Evolutionary conservation across 2,888 invertebrate genomes (phyloP), one percentile per base, ranked within the genome.

Genomic region (Caenorhabditis sp.): DNA sequence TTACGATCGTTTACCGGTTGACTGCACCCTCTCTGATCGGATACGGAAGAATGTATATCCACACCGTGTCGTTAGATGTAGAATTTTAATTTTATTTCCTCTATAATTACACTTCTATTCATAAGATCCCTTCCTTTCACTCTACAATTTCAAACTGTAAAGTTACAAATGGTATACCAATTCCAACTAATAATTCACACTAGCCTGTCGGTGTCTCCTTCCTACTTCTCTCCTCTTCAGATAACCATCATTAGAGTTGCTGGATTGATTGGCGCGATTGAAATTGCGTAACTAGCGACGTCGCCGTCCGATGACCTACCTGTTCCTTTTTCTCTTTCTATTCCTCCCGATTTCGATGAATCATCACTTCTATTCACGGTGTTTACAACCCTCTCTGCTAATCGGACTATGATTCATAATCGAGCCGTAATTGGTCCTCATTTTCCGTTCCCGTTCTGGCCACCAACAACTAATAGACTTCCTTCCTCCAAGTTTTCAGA

Each of bases 381-480:
- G 74, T 74, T 74, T 74, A 74, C 74, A 50, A 37, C 65, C 56
- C 15, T 20, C 44, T n/a, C 47, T 47, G 74, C 74, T 74, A 74
- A 72, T 72, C 72, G 72, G 24, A 69, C 62, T 55, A 58, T 74
- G 74, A 58, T 32, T 74, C 64, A 69, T 58, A 60, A 60, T 56
- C 44, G 35, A 28, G 20, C 22, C 26, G 22, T 70, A 61, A 62
- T 62, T 61, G 70, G 37, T 53, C 56, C 28, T 28, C 11, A 37
- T 56, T 26, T 50, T 26, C 13, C 32, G 9, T 32, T 32, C 32
- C 32, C 26, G 9, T 50, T 28, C 4, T 28, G 2, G 15, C 3
- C 40, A 40, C 40, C 15, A 40, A 40, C 3, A 15, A 5, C 40
- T 40, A 15, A 40, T 40, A n/a, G n/a, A n/a, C n/a, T n/a, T n/a